These are phyloP conservation scores for Pogonomyrmex barbatus DNA, from an alignment of 1,140 invertebrate species.

Conservation along the genomic window DNA sequence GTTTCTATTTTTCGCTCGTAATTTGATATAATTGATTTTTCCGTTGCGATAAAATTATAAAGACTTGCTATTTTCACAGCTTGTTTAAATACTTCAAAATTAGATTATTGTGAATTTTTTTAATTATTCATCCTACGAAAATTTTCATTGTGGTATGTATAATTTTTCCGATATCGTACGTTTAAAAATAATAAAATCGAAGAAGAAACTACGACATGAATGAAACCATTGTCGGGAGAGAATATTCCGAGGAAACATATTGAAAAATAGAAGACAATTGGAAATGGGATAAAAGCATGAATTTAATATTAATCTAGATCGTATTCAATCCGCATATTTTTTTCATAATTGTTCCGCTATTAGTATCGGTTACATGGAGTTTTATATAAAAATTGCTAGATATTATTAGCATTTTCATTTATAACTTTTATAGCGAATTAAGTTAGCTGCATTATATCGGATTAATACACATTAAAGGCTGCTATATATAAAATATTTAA, in stretches of 20 bases:
- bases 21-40: conserved; percentile 12
- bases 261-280: neutral
- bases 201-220: conserved; percentile 14
- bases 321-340: neutral
- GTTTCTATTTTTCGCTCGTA: conserved; percentile 7
- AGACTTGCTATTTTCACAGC: neutral
- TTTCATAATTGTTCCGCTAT: neutral
- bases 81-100: conserved; percentile 44
- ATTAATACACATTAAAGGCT: too few relatives aligned
- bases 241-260: neutral
- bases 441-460: too few relatives aligned
- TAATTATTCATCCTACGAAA: conserved; percentile 45
- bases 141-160: neutral
- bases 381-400: neutral
- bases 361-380: neutral
- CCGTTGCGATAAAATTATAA: neutral
- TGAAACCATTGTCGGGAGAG: neutral
- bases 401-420: neutral
- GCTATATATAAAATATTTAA: too few relatives aligned
- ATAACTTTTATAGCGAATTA: neutral
- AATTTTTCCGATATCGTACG: conserved; percentile 45
- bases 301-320: neutral
- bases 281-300: conserved; percentile 1
- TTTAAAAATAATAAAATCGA: conserved; percentile 45
- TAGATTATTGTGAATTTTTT: conserved; percentile 22